Evolutionary conservation across 1,140 invertebrate species (phyloP).

Genomic region (Callitettix versicolor): DNA sequence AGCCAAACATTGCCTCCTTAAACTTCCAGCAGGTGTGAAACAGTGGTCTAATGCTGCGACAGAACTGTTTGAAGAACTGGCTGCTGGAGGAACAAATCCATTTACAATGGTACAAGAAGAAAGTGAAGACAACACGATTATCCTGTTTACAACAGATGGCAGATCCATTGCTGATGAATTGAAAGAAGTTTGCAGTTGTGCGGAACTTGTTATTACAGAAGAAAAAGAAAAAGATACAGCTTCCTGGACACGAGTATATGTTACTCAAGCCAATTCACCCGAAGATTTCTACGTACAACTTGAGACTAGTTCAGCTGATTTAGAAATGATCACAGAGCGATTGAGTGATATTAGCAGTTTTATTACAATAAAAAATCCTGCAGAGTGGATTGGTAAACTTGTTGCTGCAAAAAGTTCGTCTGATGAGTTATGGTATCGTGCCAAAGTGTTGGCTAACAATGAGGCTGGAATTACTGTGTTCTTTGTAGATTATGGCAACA

Average conservation of each 20-base stretch:
- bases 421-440: conserved; percentile 53
- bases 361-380: not conserved
- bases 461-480: conserved; percentile 40
- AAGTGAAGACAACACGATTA: too few species aligned
- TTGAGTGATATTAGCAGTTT: conserved; percentile 12
- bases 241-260: conserved; percentile 17
- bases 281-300: conserved; percentile 55
- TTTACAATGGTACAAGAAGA: not conserved
- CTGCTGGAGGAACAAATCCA: conserved; percentile 43
- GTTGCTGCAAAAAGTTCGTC: conserved; percentile 45
- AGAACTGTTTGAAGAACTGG: conserved; percentile 49
- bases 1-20: conserved; percentile 49
- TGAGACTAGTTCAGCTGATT: conserved; percentile 36
- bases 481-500: conserved; percentile 52
- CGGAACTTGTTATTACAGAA: too few species aligned
- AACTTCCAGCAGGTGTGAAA: conserved; percentile 44
- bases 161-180: too few species aligned
- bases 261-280: conserved; percentile 44
- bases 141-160: too few species aligned
- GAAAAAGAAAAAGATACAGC: too few species aligned
- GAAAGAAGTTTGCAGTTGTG: too few species aligned
- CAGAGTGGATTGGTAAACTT: not conserved
- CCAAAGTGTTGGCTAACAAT: conserved; percentile 46
- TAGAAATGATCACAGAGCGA: conserved; percentile 47
- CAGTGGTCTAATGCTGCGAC: conserved; percentile 50